Evolutionary conservation across 2,797 vertebrate species (phyloP), one percentile per base, ranked within the genome.

Genomic region (Danio tinwini): DNA sequence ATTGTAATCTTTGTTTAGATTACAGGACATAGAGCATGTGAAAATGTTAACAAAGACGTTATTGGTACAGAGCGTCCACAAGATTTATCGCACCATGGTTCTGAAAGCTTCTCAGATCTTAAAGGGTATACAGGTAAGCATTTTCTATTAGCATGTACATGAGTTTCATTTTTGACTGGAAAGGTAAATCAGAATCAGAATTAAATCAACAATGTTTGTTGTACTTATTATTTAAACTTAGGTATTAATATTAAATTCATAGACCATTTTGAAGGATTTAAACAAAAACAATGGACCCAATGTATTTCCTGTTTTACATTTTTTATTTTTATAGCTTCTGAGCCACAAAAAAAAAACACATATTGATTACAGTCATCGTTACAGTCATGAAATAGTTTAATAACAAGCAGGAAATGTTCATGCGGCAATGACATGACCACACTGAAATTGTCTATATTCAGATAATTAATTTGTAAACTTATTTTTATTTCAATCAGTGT

Each of bases 71-170:
- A 5, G 63, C 5, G 61, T 84, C 12, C 61, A 40, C 37, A 40
- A 37, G 8, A 2, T 86, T 40, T 82, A 75, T 12, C 5, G 29
- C 44, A 52, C 9, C 53, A n/a, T 86, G 16, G 5, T 78, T 8
- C 0, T 55, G 8, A 82, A 58, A 21, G 75, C 50, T 17, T 19
- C n/a, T 11, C 59, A 70, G 40, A 76, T 83, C 45, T 77, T 84
- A 50, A 85, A 82, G 19, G 78, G 85, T 37, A 56, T 88, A n/a
- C 64, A 86, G 83, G 87, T 86, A 83, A 75, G 13, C 68, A 44
- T 56, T 45, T 37, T 37, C 6, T 11, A 53, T 19, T 74, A 62
- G 19, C n/a, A 13, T 17, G 52, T 56, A 21, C 12, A 21, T 42
- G 7, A 39, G 37, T 70, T 17, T 0, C 52, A 13, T 5, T 6